These are phyloP conservation scores for Psittacula derbiana DNA, from an alignment of 2,797 vertebrate genomes.

Conservation along the genomic window DNA sequence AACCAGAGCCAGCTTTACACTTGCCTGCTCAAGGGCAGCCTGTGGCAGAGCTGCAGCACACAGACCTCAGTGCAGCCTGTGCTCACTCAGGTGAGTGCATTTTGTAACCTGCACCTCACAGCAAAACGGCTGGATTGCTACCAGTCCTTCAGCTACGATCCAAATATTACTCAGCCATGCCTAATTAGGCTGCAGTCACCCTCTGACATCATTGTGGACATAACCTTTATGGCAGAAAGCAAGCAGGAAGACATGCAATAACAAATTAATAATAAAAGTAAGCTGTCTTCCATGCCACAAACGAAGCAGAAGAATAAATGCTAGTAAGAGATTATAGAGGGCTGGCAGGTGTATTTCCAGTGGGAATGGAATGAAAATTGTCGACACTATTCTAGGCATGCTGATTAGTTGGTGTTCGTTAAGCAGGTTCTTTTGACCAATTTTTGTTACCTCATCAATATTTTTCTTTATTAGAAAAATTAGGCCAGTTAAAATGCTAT, in stretches of 20 bases:
- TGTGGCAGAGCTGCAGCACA: background rate
- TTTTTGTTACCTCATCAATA: background rate
- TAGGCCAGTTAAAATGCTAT: background rate
- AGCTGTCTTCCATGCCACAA: background rate
- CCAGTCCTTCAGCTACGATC: background rate
- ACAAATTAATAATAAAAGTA: background rate
- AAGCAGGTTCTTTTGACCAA: background rate
- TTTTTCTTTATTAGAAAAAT: conserved; percentile 42
- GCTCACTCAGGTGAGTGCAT: background rate
- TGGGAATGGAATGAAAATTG: background rate
- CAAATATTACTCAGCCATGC: background rate
- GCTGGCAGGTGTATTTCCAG: background rate
- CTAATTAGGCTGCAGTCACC: background rate
- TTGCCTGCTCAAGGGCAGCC: background rate
- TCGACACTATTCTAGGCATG: background rate
- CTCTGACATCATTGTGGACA: background rate
- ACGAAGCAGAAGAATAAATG: background rate
- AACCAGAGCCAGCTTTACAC: background rate
- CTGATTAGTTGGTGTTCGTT: background rate
- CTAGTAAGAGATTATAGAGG: background rate
- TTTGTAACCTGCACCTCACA: background rate
- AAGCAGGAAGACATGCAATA: background rate
- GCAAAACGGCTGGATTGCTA: background rate
- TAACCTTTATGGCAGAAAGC: background rate
- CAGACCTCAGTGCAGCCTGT: background rate